Conservation (phyloP, 2,888 invertebrate genomes). For the Diachrysia chrysitis region DNA sequence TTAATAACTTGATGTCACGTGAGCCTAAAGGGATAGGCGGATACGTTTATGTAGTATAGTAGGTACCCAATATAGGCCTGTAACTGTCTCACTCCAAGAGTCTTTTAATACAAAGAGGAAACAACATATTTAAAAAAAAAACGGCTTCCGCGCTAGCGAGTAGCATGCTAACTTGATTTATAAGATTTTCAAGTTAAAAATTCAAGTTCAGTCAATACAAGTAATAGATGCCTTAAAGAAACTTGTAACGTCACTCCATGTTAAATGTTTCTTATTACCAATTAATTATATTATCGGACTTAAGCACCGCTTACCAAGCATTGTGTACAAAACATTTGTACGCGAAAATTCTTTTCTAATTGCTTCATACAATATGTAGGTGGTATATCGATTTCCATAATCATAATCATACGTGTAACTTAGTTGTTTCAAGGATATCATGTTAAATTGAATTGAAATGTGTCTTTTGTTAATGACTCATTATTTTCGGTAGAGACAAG, state of each 20-base stretch:
- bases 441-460: not conserved
- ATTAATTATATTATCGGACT: not conserved
- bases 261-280: not conserved
- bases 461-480: not conserved
- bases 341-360: not conserved
- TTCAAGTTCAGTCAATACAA: too few species aligned
- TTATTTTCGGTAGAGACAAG: not conserved
- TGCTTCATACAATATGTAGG: not conserved
- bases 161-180: too few species aligned
- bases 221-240: too few species aligned
- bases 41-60: too few species aligned
- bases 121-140: too few species aligned
- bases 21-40: not conserved
- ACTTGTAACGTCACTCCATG: too few species aligned
- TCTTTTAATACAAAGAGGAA: too few species aligned
- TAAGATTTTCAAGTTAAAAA: too few species aligned
- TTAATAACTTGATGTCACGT: not conserved
- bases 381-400: not conserved
- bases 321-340: constrained; percentile 4
- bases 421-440: not conserved
- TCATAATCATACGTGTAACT: not conserved
- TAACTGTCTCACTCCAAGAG: too few species aligned
- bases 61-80: too few species aligned
- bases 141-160: too few species aligned
- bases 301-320: not conserved